phyloP scores from a whole-genome alignment of 2,797 vertebrate species.

The Hippoglossus hippoglossus region DNA sequence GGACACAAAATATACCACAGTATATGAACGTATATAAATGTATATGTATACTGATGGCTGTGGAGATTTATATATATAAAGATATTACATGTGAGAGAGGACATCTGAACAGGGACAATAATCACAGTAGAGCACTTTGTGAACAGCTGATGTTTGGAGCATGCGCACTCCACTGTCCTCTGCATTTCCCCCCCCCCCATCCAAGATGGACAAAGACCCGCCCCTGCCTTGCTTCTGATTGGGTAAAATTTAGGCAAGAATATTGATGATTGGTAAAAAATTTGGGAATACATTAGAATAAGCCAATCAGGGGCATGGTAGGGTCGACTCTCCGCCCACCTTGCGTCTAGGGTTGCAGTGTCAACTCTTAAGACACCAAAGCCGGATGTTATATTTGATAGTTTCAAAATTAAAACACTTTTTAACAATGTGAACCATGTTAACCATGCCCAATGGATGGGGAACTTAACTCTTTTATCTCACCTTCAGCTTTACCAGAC shows the following conservation, averaged over 20 bases:
- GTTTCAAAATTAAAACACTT: no score
- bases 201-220: not conserved
- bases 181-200: not conserved
- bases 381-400: slow-evolving; percentile 1
- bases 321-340: no score
- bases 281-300: not conserved
- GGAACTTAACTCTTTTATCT: no score
- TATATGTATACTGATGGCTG: no score
- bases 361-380: not conserved
- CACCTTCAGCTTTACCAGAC: no score
- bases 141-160: slow-evolving; percentile 13
- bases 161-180: slow-evolving; percentile 20
- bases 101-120: not conserved
- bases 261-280: not conserved
- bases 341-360: not conserved
- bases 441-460: no score
- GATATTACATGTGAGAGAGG: not conserved
- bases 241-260: not conserved
- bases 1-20: no score
- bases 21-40: no score
- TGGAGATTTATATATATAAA: not conserved
- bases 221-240: not conserved
- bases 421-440: no score
- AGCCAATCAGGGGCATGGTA: not conserved
- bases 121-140: no score